Evolutionary conservation across 2,797 vertebrate species (phyloP).

Genomic region (Cirrhinus mrigala): DNA sequence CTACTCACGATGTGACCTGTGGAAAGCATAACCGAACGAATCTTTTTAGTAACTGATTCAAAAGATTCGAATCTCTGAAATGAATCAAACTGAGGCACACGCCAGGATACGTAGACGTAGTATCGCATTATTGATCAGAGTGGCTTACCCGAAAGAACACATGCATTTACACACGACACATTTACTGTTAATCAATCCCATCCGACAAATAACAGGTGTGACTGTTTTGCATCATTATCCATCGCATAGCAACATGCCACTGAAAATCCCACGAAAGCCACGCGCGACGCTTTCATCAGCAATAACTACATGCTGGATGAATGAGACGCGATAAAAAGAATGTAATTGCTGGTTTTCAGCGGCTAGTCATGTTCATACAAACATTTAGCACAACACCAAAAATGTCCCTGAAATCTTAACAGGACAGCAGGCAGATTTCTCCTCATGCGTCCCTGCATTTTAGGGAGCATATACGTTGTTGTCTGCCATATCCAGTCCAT

Average conservation of each 20-base stretch:
- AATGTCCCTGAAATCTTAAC: background rate
- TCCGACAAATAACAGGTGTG: conserved; percentile 26
- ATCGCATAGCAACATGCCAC: conserved; percentile 39
- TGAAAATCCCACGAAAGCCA: conserved; percentile 20
- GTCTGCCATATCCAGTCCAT: background rate
- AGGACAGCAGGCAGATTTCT: conserved; percentile 3
- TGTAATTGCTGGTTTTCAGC: background rate
- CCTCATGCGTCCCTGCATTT: background rate
- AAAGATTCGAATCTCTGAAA: background rate
- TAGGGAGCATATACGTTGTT: background rate
- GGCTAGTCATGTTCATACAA: background rate
- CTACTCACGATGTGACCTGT: background rate
- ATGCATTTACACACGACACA: conserved; percentile 5
- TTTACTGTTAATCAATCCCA: conserved; percentile 9
- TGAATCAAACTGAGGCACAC: background rate
- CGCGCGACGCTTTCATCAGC: conserved; percentile 41
- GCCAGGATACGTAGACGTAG: conserved; percentile 11
- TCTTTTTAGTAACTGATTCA: background rate
- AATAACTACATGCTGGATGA: background rate
- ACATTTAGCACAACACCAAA: background rate
- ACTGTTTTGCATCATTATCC: conserved; percentile 24
- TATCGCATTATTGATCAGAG: background rate
- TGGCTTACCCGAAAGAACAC: background rate
- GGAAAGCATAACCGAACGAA: background rate
- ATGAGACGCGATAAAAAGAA: conserved; percentile 21